Evolutionary conservation across 1,140 invertebrate genomes (phyloP).

Genomic region (Drosophila arizonae): DNA sequence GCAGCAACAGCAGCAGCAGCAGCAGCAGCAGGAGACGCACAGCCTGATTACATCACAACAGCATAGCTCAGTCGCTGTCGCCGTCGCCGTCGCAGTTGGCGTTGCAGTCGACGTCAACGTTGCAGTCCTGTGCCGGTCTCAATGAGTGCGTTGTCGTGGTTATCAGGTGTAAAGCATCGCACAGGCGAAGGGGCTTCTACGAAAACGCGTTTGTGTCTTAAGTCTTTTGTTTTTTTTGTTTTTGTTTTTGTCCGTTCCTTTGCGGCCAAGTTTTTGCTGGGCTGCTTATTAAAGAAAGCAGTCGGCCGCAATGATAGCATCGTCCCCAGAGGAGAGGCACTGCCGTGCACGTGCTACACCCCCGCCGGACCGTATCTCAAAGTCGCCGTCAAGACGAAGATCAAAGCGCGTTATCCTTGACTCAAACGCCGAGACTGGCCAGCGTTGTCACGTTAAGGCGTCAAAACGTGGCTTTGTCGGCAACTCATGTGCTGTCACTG

Average conservation of each 20-base stretch:
- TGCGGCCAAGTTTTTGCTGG: too few relatives aligned
- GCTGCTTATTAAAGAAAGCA: conserved; percentile 52
- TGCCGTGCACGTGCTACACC: conserved; percentile 51
- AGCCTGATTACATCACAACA: conserved; percentile 73
- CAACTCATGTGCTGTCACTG: conserved; percentile 49
- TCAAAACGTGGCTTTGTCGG: conserved; percentile 50
- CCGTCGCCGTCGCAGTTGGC: conserved; percentile 15
- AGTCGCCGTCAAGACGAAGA: conserved; percentile 30
- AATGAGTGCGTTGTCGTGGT: conserved; percentile 49
- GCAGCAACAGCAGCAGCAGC: background rate
- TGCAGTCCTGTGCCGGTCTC: conserved; percentile 50
- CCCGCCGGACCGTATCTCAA: conserved; percentile 24
- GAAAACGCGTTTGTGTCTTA: conserved; percentile 73
- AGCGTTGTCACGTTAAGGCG: conserved; percentile 63
- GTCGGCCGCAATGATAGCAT: conserved; percentile 53
- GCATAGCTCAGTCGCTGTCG: conserved; percentile 46
- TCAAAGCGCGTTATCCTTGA: conserved; percentile 61
- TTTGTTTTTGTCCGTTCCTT: conserved; percentile 7
- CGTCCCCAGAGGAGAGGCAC: conserved; percentile 30
- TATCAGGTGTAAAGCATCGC: conserved; percentile 81
- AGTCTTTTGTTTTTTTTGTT: conserved; percentile 58
- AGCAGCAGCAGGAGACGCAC: conserved; percentile 1
- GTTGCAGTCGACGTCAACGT: conserved; percentile 17
- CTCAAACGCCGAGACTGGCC: conserved; percentile 4
- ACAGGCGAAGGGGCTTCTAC: conserved; percentile 47